These are phyloP conservation scores for Platysteira castanea DNA, from an alignment of 2,113 vertebrate species.

Conservation along the genomic window DNA sequence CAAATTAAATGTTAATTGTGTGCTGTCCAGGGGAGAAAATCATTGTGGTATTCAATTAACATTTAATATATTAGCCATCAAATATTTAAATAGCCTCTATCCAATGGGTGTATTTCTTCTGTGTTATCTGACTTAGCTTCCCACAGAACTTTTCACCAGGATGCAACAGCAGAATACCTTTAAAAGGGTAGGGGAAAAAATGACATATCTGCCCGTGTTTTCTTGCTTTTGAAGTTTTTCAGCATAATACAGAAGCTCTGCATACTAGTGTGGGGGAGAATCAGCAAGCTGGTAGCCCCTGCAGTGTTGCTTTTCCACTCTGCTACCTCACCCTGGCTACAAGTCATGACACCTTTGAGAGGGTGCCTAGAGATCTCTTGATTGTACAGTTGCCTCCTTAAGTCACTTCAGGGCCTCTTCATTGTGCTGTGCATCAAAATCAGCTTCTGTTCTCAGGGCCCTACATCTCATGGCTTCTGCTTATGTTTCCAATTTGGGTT, in stretches of 20 bases:
- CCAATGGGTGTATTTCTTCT: slow-evolving; percentile 57
- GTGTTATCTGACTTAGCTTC: neutral
- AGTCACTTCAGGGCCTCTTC: neutral
- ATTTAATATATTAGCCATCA: slow-evolving; percentile 83
- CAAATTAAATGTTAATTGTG: slow-evolving; percentile 82
- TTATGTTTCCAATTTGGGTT: neutral
- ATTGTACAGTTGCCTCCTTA: neutral
- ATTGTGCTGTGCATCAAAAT: neutral
- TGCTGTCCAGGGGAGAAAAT: slow-evolving; percentile 75
- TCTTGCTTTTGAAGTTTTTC: neutral
- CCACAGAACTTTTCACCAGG: neutral
- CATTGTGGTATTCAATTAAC: slow-evolving; percentile 77
- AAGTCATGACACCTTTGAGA: neutral
- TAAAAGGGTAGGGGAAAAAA: neutral
- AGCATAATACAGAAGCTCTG: neutral
- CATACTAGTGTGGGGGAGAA: neutral
- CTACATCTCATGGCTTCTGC: neutral
- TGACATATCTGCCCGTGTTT: neutral
- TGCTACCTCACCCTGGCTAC: neutral
- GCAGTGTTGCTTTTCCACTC: neutral
- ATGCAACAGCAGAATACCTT: neutral
- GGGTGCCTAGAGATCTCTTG: neutral
- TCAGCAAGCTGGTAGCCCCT: neutral
- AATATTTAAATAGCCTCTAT: slow-evolving; percentile 77
- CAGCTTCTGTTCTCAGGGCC: neutral